Conservation (phyloP, 2,797 vertebrate genomes). For the Channallabes apus region DNA sequence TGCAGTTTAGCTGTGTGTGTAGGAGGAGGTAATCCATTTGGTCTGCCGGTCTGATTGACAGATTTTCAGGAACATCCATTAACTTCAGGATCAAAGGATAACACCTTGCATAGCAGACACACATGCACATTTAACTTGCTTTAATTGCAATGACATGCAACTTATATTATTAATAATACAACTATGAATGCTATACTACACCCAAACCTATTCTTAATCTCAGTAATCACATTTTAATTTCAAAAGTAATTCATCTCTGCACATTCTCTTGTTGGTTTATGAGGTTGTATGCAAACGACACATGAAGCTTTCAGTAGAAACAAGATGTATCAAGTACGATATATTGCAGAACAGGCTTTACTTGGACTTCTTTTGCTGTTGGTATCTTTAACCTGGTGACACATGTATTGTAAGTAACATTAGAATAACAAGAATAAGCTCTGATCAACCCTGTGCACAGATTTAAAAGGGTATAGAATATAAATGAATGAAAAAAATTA, state of each 20-base stretch:
- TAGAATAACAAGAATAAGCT: neutral
- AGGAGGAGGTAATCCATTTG: constrained; percentile 31
- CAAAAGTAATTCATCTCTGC: neutral
- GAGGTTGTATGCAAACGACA: neutral
- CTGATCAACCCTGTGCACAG: neutral
- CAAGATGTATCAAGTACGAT: neutral
- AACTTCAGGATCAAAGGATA: constrained; percentile 24
- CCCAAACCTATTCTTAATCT: neutral
- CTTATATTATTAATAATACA: neutral
- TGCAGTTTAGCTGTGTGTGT: constrained; percentile 11
- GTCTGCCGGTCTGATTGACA: constrained; percentile 24
- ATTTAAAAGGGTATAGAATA: no score
- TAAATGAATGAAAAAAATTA: no score
- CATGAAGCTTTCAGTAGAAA: neutral
- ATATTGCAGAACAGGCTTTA: neutral
- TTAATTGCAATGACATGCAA: neutral
- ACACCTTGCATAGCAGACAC: neutral
- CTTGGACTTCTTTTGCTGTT: neutral
- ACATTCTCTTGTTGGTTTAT: neutral
- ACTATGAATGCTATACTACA: neutral
- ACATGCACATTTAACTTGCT: neutral
- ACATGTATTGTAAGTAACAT: neutral
- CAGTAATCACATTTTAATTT: neutral
- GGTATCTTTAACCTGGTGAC: neutral
- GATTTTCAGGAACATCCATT: constrained; percentile 39